phyloP scores from a whole-genome alignment of 2,888 invertebrate species.

The Volucella inanis region DNA sequence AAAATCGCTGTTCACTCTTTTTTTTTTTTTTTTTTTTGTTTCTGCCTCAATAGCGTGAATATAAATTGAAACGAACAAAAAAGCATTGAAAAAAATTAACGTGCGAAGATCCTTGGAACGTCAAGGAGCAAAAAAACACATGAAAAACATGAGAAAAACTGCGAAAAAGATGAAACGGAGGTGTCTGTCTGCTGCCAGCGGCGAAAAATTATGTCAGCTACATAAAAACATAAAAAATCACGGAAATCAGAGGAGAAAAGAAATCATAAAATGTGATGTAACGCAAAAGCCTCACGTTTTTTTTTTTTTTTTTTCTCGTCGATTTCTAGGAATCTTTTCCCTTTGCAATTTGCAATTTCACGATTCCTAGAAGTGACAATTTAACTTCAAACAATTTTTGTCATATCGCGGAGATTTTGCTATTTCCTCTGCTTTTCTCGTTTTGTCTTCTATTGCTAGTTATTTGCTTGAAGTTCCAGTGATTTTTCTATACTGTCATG shows the following conservation, averaged over 20 bases:
- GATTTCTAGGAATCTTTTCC: constrained; percentile 60
- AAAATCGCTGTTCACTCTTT: background rate
- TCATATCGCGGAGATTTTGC: constrained; percentile 46
- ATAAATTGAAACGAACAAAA: constrained; percentile 56
- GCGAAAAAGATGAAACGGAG: constrained; percentile 49
- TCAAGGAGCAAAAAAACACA: constrained; percentile 44
- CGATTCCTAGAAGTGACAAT: constrained; percentile 63
- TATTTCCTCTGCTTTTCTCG: background rate
- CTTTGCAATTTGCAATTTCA: constrained; percentile 66
- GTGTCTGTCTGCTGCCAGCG: constrained; percentile 76
- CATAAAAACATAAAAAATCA: constrained; percentile 45
- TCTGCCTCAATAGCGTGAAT: constrained; percentile 1
- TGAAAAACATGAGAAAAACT: constrained; percentile 26
- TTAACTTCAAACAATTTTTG: constrained; percentile 70
- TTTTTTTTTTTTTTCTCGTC: constrained; percentile 33
- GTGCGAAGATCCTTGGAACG: constrained; percentile 70
- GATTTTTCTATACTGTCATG: constrained; percentile 49
- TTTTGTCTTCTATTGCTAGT: background rate
- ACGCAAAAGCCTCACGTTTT: constrained; percentile 44
- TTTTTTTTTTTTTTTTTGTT: background rate
- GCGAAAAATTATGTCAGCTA: constrained; percentile 64
- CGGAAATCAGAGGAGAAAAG: constrained; percentile 52
- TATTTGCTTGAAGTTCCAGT: constrained; percentile 28
- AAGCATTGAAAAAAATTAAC: constrained; percentile 49
- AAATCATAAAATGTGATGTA: constrained; percentile 70